A percentile compares a stretch with the other conserved stretches of the same genome.
Evolutionary conservation across 64 coral and sea anemone genomes (phyloP).

Genomic region (Montipora cactus): DNA sequence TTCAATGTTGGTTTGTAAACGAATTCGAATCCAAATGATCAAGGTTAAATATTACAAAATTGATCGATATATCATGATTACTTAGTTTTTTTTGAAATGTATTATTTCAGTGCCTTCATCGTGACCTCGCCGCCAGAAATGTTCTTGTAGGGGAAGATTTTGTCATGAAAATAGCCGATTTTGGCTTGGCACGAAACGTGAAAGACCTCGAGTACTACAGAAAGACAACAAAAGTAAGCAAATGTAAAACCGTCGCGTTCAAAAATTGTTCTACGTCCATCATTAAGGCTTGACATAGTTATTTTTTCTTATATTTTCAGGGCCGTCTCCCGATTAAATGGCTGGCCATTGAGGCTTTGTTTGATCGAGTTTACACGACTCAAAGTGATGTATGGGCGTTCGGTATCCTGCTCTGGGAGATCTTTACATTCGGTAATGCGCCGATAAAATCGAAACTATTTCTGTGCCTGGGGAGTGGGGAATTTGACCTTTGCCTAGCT

Average conservation of each 20-base stretch:
- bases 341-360: constrained; percentile 97
- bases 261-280: no score
- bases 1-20: no score
- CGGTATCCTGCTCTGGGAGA: constrained; percentile 91
- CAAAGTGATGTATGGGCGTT: constrained; percentile 98
- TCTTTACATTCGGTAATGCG: constrained; percentile 81
- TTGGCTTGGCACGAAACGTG: constrained; percentile 92
- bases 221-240: constrained; percentile 96
- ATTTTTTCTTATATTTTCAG: constrained; percentile 34
- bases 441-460: background rate
- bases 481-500: no score
- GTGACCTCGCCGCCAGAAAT: constrained; percentile 95
- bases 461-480: no score
- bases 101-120: constrained; percentile 85
- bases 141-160: constrained; percentile 96
- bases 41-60: no score
- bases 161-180: constrained; percentile 99
- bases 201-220: constrained; percentile 95
- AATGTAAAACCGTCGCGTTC: background rate
- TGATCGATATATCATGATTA: background rate
- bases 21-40: no score
- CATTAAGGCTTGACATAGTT: no score
- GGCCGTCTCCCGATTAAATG: constrained; percentile 97
- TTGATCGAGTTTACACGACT: constrained; percentile 97
- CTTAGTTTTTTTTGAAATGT: background rate